Evolutionary conservation across 2,797 vertebrate genomes (phyloP).

Genomic region (Nannoperca obscura): DNA sequence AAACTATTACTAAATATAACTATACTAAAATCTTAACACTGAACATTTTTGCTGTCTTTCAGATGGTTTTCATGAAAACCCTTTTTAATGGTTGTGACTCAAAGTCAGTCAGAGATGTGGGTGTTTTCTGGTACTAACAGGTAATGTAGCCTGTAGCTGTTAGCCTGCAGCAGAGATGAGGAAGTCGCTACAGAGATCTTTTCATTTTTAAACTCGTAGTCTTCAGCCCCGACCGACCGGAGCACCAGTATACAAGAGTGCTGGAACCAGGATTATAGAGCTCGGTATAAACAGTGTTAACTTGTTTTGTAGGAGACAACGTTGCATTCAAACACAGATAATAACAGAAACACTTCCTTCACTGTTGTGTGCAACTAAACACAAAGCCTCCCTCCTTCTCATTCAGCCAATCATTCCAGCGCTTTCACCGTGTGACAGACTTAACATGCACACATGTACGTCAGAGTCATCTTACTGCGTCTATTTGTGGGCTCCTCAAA

Average conservation of each 20-base stretch:
- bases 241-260: too few relatives aligned
- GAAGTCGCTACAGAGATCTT: not conserved
- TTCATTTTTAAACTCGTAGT: too few relatives aligned
- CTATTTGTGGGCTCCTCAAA: slow-evolving; percentile 58
- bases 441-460: slow-evolving; percentile 25
- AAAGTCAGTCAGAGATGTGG: too few relatives aligned
- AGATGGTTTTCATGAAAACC: not conserved
- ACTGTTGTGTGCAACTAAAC: not conserved
- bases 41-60: too few relatives aligned
- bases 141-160: not conserved
- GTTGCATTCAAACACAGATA: not conserved
- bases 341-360: not conserved
- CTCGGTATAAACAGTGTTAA: too few relatives aligned
- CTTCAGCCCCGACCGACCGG: too few relatives aligned
- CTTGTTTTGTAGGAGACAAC: not conserved
- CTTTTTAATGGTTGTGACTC: not conserved
- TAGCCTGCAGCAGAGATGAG: not conserved
- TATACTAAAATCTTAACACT: not conserved
- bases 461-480: slow-evolving; percentile 31
- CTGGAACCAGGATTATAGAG: too few relatives aligned
- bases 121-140: not conserved
- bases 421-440: slow-evolving; percentile 13
- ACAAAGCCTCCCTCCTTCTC: slow-evolving; percentile 15
- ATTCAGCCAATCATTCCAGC: not conserved
- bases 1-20: too few relatives aligned